Evolutionary conservation across 2,888 invertebrate species (phyloP).

Genomic region (Piscicola geometra): DNA sequence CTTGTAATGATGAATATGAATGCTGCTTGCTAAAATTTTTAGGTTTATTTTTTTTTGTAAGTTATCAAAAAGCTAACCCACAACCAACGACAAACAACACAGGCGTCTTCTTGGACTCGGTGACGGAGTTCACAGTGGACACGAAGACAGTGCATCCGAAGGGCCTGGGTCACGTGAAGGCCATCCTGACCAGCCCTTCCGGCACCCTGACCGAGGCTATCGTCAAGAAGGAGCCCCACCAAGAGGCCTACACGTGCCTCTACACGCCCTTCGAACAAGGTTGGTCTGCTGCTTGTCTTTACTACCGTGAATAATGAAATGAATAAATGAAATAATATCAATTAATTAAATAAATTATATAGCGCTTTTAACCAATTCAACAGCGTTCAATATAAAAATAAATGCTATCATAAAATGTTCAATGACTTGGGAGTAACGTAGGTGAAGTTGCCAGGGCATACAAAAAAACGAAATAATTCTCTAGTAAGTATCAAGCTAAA

Average conservation of each 20-base stretch:
- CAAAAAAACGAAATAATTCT: neutral
- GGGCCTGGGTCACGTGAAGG: conserved; percentile 70
- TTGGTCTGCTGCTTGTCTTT: conserved; percentile 43
- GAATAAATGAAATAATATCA: neutral
- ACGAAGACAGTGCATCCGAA: conserved; percentile 67
- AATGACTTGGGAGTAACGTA: neutral
- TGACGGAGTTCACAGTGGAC: conserved; percentile 76
- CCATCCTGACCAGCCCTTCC: conserved; percentile 73
- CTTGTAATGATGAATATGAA: no score
- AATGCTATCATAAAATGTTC: neutral
- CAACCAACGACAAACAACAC: conserved; percentile 13
- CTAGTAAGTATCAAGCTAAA: neutral
- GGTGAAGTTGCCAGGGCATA: no score
- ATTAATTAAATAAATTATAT: neutral
- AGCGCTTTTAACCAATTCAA: no score
- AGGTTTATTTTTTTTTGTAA: no score
- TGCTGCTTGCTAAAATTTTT: no score
- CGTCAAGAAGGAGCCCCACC: conserved; percentile 65
- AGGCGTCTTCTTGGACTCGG: conserved; percentile 73
- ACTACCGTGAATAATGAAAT: neutral
- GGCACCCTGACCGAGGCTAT: conserved; percentile 70
- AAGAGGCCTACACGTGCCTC: conserved; percentile 69
- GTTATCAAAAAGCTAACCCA: no score
- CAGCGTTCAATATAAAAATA: no score
- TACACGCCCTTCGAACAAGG: conserved; percentile 80